These are phyloP conservation scores for Philantomba maxwellii DNA, from an alignment of 2,113 vertebrate genomes.

Conservation along the genomic window DNA sequence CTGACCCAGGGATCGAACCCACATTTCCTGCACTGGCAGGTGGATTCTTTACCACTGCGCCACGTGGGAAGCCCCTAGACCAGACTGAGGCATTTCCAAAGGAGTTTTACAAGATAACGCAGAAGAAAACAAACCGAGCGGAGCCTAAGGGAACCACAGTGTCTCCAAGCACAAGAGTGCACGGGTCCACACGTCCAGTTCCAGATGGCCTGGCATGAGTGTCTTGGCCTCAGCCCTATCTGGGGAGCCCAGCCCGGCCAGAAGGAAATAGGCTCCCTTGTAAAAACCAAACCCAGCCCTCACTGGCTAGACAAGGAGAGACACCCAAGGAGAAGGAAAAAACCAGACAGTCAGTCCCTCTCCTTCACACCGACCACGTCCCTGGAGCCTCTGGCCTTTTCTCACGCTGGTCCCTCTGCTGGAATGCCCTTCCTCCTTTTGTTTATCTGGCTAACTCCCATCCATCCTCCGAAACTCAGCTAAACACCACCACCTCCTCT, in stretches of 20 bases:
- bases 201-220: neutral
- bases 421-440: neutral
- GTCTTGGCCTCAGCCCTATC: neutral
- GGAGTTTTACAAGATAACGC: neutral
- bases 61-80: neutral
- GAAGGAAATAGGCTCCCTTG: neutral
- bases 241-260: neutral
- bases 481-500: neutral
- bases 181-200: neutral
- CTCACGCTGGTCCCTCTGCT: neutral
- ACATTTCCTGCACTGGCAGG: neutral
- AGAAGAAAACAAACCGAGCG: neutral
- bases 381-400: neutral
- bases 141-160: neutral
- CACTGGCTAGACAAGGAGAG: neutral
- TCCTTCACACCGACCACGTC: accelerated
- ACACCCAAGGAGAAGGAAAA: neutral
- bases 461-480: neutral
- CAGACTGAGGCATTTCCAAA: neutral
- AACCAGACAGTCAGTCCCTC: neutral
- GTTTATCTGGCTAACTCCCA: neutral
- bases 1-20: neutral
- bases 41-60: neutral
- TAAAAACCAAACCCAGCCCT: neutral
- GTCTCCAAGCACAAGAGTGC: neutral